Evolutionary conservation across 2,888 invertebrate genomes (phyloP).

Genomic region (Chrysodeixis includens): DNA sequence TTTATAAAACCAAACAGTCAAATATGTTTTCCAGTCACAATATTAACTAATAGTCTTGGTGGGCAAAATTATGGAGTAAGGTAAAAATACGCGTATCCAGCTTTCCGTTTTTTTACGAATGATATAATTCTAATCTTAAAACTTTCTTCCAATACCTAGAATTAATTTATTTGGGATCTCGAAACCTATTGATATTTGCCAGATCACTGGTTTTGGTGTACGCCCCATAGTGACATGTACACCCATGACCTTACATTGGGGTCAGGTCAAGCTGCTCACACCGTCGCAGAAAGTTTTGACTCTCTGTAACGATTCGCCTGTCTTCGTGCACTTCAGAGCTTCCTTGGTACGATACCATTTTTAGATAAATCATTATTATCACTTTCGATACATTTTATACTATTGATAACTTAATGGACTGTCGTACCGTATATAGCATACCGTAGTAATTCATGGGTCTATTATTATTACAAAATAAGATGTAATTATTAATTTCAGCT

Average conservation of each 20-base stretch:
- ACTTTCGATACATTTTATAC: too few species aligned
- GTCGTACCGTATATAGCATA: too few species aligned
- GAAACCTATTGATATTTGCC: conserved; percentile 81
- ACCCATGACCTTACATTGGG: conserved; percentile 91
- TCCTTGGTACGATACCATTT: conserved; percentile 78
- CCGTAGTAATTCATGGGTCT: too few species aligned
- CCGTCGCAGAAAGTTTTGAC: conserved; percentile 84
- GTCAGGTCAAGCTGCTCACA: conserved; percentile 89
- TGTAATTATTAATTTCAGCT: too few species aligned
- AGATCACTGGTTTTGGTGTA: conserved; percentile 88
- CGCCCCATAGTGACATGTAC: conserved; percentile 91
- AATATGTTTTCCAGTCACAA: conserved; percentile 78
- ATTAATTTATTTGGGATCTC: conserved; percentile 81
- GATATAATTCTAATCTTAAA: neutral
- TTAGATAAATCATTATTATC: neutral
- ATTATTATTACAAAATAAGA: too few species aligned
- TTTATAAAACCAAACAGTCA: conserved; percentile 82
- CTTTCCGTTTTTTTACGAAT: neutral
- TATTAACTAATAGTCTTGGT: conserved; percentile 83
- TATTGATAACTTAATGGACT: too few species aligned
- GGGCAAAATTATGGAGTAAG: conserved; percentile 77
- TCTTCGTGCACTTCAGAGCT: conserved; percentile 89
- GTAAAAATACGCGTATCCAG: conserved; percentile 56
- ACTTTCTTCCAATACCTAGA: conserved; percentile 58
- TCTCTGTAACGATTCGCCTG: conserved; percentile 92